phyloP scores from a whole-genome alignment of 2,113 vertebrate genomes.

The Cyanoramphus novaezelandiae region DNA sequence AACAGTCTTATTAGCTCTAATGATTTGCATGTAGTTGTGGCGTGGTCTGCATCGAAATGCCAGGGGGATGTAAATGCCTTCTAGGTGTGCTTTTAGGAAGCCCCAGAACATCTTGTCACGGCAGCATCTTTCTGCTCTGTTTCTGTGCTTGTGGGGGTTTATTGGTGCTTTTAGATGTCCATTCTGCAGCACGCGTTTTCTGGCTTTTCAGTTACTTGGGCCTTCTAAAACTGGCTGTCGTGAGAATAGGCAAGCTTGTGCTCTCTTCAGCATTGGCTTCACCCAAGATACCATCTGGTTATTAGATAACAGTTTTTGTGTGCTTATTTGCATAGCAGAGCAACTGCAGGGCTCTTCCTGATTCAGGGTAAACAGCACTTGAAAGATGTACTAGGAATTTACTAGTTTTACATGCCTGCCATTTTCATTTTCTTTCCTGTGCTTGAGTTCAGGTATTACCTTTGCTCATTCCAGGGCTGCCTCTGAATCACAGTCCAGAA shows the following conservation, averaged over 20 bases:
- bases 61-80: background rate
- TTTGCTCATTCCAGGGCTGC: slow-evolving; percentile 25
- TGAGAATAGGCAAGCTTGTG: background rate
- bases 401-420: background rate
- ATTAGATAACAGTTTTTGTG: background rate
- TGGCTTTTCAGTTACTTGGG: background rate
- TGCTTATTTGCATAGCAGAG: background rate
- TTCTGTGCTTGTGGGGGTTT: background rate
- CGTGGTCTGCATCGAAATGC: background rate
- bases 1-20: background rate
- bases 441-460: background rate
- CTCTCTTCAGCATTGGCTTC: background rate
- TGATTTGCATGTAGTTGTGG: background rate
- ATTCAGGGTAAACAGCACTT: background rate
- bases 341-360: background rate
- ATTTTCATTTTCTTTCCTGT: background rate
- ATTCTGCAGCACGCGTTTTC: background rate
- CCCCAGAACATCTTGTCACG: background rate
- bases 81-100: background rate
- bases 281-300: background rate
- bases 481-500: background rate
- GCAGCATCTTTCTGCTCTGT: background rate
- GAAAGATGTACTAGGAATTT: background rate
- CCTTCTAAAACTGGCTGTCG: background rate
- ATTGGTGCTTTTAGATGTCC: background rate